Percentiles rank a stretch among this genome's conserved stretches.
These are phyloP conservation scores for Caenorhabditis sp. DNA, from an alignment of 2,888 invertebrate species.

Conservation along the genomic window DNA sequence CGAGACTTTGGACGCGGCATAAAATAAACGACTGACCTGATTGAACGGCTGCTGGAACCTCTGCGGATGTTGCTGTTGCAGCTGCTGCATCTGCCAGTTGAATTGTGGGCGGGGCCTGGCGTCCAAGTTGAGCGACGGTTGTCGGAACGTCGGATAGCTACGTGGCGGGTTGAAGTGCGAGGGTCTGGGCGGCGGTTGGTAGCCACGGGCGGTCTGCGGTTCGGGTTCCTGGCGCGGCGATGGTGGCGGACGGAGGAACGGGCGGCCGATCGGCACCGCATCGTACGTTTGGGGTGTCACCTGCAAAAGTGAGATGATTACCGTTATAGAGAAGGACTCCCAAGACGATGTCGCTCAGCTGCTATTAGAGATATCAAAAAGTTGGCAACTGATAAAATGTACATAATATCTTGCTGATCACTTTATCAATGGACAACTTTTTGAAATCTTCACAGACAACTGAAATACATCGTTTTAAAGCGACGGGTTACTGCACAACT, in stretches of 20 bases:
- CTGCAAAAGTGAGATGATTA: not conserved
- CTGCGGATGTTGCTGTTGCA: slow-evolving; percentile 56
- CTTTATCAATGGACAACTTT: too few species aligned
- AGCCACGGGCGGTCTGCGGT: slow-evolving; percentile 33
- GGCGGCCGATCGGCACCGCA: slow-evolving; percentile 48
- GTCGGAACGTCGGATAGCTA: slow-evolving; percentile 52
- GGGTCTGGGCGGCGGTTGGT: slow-evolving; percentile 58
- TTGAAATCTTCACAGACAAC: too few species aligned
- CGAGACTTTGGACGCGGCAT: too few species aligned
- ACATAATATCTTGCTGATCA: too few species aligned
- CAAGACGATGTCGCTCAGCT: too few species aligned
- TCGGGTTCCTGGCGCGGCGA: slow-evolving; percentile 47
- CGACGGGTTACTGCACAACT: too few species aligned
- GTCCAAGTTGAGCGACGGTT: slow-evolving; percentile 35
- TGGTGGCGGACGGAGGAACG: slow-evolving; percentile 29
- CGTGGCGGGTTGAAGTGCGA: slow-evolving; percentile 57
- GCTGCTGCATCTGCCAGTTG: slow-evolving; percentile 60
- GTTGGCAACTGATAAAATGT: too few species aligned
- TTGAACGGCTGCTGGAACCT: slow-evolving; percentile 14
- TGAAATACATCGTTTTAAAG: too few species aligned
- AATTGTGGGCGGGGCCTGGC: not conserved
- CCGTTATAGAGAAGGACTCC: too few species aligned
- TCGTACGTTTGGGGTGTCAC: slow-evolving; percentile 39
- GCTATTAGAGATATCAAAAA: too few species aligned
- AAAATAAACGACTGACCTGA: not conserved